Base-by-base conservation (phyloP, 2,797 vertebrate species). In the Mus caroli region DNA sequence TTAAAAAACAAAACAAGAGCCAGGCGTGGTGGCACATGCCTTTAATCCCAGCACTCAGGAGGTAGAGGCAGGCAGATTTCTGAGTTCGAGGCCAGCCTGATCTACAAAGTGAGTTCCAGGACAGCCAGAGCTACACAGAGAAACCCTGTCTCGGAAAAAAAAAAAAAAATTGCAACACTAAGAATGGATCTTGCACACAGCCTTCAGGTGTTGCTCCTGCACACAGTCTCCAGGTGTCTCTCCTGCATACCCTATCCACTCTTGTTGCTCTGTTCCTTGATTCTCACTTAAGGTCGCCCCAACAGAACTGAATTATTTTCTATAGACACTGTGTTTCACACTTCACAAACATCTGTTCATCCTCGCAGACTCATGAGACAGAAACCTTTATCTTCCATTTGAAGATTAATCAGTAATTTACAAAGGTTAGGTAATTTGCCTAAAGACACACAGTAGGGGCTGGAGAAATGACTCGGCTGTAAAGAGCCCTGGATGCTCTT, bases 301-400 rank as follows among this genome's bases (percentile, higher is more conserved):
- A 64, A 64, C 24, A 54, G 50, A 82, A 73, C 28, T 64, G 19
- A 84, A 73, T 64, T 97, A 34, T 88, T 92, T 62, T 43, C 19
- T 62, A 62, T 50, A 71, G 64, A 58, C 46, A 78, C 13, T 75
- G 6, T 64, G 78, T 80, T 92, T 94, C 79, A 94, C 22, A 58
- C 22, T 17, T 75, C 46, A 77, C 60, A 95, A 77, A 52, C 19
- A 91, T 52, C 8, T 19, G 60, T 88, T 87, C 76, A 79, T 76
- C n/a, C 37, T 92, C 50, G 56, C 62, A 93, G 50, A 82, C 40
- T 91, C 88, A 20, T n/a, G 24, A 93, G 60, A 28, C 67, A 89
- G 54, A 52, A 94, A 82, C 67, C 75, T 13, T 71, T 75, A 90
- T 26, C 67, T 92, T 86, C 46, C 73, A 78, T 96, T 93, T 95